Evolutionary conservation across 2,888 invertebrate species (phyloP).

Genomic region (Dorcus hopei): DNA sequence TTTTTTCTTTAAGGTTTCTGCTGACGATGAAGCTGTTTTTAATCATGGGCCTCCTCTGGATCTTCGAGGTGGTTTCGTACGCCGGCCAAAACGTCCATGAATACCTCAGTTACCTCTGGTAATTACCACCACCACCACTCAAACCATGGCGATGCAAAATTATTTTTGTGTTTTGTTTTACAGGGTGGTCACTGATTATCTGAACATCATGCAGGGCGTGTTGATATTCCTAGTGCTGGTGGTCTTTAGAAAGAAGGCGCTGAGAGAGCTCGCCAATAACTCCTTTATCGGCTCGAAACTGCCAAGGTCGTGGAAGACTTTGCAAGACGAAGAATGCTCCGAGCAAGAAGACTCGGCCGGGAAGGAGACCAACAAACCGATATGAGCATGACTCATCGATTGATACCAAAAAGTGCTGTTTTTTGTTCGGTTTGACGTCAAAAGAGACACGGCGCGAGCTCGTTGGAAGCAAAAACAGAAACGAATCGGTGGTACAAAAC

Average conservation of each 20-base stretch:
- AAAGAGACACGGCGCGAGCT: too few relatives aligned
- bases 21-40: slow-evolving; percentile 64
- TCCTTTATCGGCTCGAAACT: slow-evolving; percentile 34
- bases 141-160: slow-evolving; percentile 4
- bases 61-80: slow-evolving; percentile 62
- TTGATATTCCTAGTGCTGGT: slow-evolving; percentile 60
- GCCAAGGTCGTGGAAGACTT: slow-evolving; percentile 42
- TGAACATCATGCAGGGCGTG: slow-evolving; percentile 62
- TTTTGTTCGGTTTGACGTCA: too few relatives aligned
- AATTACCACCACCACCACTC: slow-evolving; percentile 17
- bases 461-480: too few relatives aligned
- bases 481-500: too few relatives aligned
- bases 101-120: slow-evolving; percentile 41
- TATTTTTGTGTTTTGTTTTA: slow-evolving; percentile 30
- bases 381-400: too few relatives aligned
- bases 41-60: slow-evolving; percentile 70
- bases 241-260: slow-evolving; percentile 54
- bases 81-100: slow-evolving; percentile 30
- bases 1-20: slow-evolving; percentile 52
- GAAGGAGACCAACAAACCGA: neutral
- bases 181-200: slow-evolving; percentile 58
- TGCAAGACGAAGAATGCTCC: slow-evolving; percentile 53
- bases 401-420: too few relatives aligned
- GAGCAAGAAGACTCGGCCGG: slow-evolving; percentile 40
- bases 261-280: slow-evolving; percentile 53